Evolutionary conservation across 2,888 invertebrate species (phyloP).

Genomic region (Epinotia bilunana): DNA sequence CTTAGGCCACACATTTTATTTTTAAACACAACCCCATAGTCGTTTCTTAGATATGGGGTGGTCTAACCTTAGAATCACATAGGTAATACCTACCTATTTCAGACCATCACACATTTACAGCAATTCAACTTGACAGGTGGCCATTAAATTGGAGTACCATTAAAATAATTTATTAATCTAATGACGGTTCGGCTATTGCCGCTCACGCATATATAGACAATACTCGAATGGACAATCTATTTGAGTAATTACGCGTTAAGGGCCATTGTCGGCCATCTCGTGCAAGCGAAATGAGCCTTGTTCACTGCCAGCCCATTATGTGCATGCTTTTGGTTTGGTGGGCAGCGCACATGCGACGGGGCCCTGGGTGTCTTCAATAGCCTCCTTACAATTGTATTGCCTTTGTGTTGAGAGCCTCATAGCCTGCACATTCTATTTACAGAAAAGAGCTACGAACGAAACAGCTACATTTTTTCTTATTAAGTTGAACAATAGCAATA

Average conservation of each 20-base stretch:
- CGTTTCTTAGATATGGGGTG: background rate
- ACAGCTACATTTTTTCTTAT: slow-evolving; percentile 13
- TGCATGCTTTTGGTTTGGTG: slow-evolving; percentile 74
- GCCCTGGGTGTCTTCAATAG: slow-evolving; percentile 68
- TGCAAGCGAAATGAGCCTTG: slow-evolving; percentile 80
- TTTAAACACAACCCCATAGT: background rate
- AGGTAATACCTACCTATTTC: background rate
- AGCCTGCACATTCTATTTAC: slow-evolving; percentile 28
- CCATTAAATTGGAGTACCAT: slow-evolving; percentile 33
- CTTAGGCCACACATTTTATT: background rate
- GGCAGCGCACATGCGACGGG: slow-evolving; percentile 59
- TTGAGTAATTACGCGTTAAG: slow-evolving; percentile 84
- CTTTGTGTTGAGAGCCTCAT: slow-evolving; percentile 50
- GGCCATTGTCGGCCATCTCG: slow-evolving; percentile 84
- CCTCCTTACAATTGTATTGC: slow-evolving; percentile 66
- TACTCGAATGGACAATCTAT: slow-evolving; percentile 84
- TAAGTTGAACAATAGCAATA: slow-evolving; percentile 27
- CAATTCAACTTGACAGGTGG: slow-evolving; percentile 4
- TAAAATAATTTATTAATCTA: slow-evolving; percentile 39
- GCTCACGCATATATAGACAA: slow-evolving; percentile 70
- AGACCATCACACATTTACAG: slow-evolving; percentile 1
- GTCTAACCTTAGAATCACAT: background rate
- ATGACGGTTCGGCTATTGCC: slow-evolving; percentile 60
- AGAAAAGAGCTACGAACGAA: slow-evolving; percentile 18
- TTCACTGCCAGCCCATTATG: slow-evolving; percentile 75